phyloP scores from a whole-genome alignment of 1,140 invertebrate genomes.

The Stratiolaelaps scimitus region DNA sequence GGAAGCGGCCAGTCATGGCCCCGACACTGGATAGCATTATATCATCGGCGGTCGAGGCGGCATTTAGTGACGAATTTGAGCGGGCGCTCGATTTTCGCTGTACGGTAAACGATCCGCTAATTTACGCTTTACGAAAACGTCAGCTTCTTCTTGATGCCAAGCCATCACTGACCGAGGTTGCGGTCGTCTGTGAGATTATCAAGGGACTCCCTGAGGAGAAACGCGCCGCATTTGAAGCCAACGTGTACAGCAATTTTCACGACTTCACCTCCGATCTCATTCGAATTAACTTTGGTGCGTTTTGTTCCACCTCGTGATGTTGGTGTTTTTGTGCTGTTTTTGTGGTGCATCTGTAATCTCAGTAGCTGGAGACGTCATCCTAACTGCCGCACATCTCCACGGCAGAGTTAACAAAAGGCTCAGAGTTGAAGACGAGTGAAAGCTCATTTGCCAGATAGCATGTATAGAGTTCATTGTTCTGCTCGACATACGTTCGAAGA shows the following conservation, averaged over 20 bases:
- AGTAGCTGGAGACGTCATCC: too few relatives aligned
- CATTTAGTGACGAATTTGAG: constrained; percentile 22
- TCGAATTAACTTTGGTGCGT: constrained; percentile 18
- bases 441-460: too few relatives aligned
- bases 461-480: too few relatives aligned
- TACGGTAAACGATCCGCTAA: constrained; percentile 22
- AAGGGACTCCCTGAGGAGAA: constrained; percentile 21
- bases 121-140: constrained; percentile 25
- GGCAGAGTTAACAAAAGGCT: too few relatives aligned
- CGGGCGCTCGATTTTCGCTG: constrained; percentile 26
- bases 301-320: too few relatives aligned
- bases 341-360: too few relatives aligned
- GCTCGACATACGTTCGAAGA: too few relatives aligned
- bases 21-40: neutral
- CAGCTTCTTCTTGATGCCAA: constrained; percentile 21
- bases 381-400: too few relatives aligned
- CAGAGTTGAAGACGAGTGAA: too few relatives aligned
- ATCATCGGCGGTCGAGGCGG: constrained; percentile 1
- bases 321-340: too few relatives aligned
- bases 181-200: neutral
- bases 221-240: neutral
- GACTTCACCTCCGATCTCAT: constrained; percentile 26
- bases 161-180: neutral
- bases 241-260: constrained; percentile 22
- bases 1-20: neutral